A percentile compares a stretch with the other conserved stretches of the same genome.
These are phyloP conservation scores for Clamator glandarius DNA, from an alignment of 2,797 vertebrate genomes.

Conservation along the genomic window DNA sequence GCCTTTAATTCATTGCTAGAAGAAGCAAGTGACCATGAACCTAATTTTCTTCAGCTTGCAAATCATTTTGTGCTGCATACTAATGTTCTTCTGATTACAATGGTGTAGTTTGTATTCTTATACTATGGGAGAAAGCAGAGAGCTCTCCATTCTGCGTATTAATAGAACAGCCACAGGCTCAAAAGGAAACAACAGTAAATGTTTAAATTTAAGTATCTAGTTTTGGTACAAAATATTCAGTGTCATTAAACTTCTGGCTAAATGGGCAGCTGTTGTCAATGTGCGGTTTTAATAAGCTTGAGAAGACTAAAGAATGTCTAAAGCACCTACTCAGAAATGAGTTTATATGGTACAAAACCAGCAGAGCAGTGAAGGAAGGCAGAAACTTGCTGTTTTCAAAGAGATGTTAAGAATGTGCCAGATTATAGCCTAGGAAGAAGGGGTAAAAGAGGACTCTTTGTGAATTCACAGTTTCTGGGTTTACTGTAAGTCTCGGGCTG, in stretches of 20 bases:
- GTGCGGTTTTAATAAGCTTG: not conserved
- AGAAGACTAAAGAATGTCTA: not conserved
- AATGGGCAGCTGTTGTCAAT: not conserved
- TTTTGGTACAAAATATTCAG: not conserved
- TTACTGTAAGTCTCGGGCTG: not conserved
- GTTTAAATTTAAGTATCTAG: not conserved
- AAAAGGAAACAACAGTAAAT: not conserved
- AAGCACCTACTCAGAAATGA: not conserved
- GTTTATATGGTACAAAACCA: not conserved
- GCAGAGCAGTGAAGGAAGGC: not conserved
- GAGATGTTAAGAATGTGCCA: not conserved
- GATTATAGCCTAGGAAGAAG: not conserved
- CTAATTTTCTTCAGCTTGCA: not conserved
- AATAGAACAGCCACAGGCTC: not conserved
- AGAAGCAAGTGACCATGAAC: not conserved
- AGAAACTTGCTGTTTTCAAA: not conserved
- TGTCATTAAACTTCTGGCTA: not conserved
- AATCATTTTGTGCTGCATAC: not conserved
- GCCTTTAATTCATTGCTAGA: not conserved
- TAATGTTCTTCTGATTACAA: not conserved
- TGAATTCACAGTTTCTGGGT: not conserved
- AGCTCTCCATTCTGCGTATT: not conserved
- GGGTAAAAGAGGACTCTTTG: not conserved
- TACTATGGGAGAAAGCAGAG: not conserved
- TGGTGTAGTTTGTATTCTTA: not conserved